phyloP scores from a whole-genome alignment of 2,888 invertebrate genomes.

The Tipula unca region DNA sequence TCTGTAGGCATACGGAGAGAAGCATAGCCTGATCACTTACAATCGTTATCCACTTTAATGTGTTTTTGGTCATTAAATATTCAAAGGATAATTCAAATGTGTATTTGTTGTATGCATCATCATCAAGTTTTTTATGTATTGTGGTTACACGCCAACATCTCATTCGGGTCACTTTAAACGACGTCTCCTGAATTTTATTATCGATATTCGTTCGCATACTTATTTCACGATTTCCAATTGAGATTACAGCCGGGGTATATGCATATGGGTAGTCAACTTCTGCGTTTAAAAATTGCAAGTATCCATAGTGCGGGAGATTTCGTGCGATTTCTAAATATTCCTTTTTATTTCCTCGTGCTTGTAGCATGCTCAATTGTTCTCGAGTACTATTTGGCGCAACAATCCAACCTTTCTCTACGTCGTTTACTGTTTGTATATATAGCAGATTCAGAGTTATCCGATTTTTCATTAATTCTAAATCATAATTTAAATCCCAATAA shows the following conservation, averaged over 20 bases:
- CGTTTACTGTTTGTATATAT: slow-evolving; percentile 79
- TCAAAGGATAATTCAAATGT: slow-evolving; percentile 82
- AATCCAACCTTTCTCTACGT: slow-evolving; percentile 75
- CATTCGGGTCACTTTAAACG: slow-evolving; percentile 92
- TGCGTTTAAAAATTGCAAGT: slow-evolving; percentile 69
- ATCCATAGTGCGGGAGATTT: slow-evolving; percentile 81
- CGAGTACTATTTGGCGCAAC: slow-evolving; percentile 58
- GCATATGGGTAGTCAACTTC: slow-evolving; percentile 67
- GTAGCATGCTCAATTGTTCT: slow-evolving; percentile 59
- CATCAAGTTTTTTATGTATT: slow-evolving; percentile 43
- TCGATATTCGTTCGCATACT: slow-evolving; percentile 56
- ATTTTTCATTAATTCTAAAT: slow-evolving; percentile 73
- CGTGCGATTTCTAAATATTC: slow-evolving; percentile 84
- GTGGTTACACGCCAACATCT: slow-evolving; percentile 95
- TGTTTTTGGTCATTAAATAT: slow-evolving; percentile 85
- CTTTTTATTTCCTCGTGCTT: slow-evolving; percentile 69
- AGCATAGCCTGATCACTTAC: slow-evolving; percentile 87
- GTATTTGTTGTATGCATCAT: slow-evolving; percentile 24
- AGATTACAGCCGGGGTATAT: slow-evolving; percentile 59
- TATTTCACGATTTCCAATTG: slow-evolving; percentile 80
- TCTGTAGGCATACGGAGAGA: slow-evolving; percentile 90
- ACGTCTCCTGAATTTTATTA: slow-evolving; percentile 65
- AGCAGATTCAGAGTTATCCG: slow-evolving; percentile 75
- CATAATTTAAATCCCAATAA: slow-evolving; percentile 83
- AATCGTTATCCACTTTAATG: slow-evolving; percentile 89